These are phyloP conservation scores for Genyomyrus donnyi DNA, from an alignment of 2,113 vertebrate species.

Conservation along the genomic window DNA sequence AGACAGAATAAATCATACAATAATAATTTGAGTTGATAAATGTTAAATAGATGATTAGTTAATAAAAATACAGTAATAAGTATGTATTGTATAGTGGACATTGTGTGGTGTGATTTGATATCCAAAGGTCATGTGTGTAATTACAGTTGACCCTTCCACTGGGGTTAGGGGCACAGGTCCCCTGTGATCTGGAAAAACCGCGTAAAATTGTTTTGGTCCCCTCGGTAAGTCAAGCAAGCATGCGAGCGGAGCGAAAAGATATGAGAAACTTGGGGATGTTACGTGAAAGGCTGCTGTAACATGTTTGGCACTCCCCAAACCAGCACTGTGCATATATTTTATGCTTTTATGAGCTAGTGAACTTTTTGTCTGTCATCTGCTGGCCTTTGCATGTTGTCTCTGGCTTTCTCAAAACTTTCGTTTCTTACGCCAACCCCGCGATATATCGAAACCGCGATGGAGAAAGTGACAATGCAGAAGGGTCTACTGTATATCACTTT, in stretches of 20 bases:
- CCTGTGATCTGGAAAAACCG: not conserved
- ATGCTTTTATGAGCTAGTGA: not conserved
- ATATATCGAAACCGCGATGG: not conserved
- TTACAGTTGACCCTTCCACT: not conserved
- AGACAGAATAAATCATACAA: not conserved
- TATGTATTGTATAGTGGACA: not conserved
- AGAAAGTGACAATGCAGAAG: not conserved
- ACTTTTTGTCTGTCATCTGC: too few relatives aligned
- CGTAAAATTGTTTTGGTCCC: not conserved
- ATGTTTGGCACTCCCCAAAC: not conserved
- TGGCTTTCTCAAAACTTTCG: not conserved
- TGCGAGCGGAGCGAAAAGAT: not conserved
- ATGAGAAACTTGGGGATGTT: not conserved
- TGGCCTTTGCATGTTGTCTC: not conserved
- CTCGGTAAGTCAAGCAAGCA: not conserved
- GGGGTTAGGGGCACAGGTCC: not conserved
- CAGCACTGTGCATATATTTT: not conserved
- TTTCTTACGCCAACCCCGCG: not conserved
- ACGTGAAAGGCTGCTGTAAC: not conserved
- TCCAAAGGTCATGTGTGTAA: not conserved
- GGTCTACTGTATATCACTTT: not conserved
- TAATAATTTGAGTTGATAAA: not conserved
- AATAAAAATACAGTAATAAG: not conserved
- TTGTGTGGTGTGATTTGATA: not conserved
- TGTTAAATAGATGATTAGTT: not conserved